These are phyloP conservation scores for Manduca sexta DNA, from an alignment of 1,140 invertebrate genomes.

Conservation along the genomic window DNA sequence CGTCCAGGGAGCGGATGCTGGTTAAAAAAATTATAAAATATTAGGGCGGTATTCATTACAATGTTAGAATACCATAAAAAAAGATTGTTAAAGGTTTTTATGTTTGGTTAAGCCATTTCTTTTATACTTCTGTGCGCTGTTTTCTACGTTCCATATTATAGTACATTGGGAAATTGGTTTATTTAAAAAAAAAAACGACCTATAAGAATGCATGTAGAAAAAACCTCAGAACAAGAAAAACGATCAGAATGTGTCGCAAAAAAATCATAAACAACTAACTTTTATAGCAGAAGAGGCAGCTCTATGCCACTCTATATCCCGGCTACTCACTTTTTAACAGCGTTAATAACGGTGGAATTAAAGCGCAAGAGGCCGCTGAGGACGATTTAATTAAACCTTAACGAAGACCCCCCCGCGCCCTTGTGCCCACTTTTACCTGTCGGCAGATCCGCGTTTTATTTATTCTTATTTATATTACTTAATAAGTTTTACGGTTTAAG, in stretches of 20 bases:
- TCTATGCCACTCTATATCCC: slow-evolving; percentile 28
- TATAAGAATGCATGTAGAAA: too few species aligned
- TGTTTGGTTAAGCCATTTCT: too few species aligned
- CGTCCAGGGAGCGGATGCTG: neutral
- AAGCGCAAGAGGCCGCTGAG: slow-evolving; percentile 67
- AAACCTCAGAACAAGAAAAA: neutral
- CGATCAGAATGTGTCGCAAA: neutral
- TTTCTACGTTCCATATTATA: neutral
- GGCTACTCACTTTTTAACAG: slow-evolving; percentile 64
- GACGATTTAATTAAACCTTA: slow-evolving; percentile 72
- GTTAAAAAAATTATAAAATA: neutral
- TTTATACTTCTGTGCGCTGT: too few species aligned
- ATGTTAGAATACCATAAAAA: too few species aligned
- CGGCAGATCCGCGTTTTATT: slow-evolving; percentile 60
- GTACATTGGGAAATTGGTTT: neutral
- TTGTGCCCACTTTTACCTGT: slow-evolving; percentile 46
- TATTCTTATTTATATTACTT: slow-evolving; percentile 3
- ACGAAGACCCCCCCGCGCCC: slow-evolving; percentile 51
- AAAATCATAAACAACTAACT: neutral
- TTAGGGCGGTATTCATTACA: too few species aligned
- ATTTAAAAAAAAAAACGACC: neutral
- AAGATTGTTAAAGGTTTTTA: too few species aligned
- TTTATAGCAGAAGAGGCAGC: slow-evolving; percentile 1
- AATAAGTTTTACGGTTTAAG: too few species aligned
- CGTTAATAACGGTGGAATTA: slow-evolving; percentile 73